Conservation (phyloP, 2,113 vertebrate species). For the Vireo altiloquus region DNA sequence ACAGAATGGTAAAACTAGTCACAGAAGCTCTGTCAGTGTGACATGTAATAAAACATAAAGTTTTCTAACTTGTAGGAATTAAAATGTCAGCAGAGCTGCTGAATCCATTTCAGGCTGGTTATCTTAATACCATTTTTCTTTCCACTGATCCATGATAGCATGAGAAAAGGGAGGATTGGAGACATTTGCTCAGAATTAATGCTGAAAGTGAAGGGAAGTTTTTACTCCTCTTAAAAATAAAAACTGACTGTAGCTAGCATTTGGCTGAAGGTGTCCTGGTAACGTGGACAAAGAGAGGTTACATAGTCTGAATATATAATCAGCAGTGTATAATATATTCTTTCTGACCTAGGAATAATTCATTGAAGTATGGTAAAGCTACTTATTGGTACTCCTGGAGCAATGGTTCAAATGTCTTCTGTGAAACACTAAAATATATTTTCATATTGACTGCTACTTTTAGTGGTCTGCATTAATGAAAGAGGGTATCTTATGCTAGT, state of each 20-base stretch:
- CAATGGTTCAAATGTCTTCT: background rate
- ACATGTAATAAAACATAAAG: background rate
- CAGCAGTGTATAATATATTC: background rate
- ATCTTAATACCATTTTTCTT: background rate
- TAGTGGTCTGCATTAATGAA: background rate
- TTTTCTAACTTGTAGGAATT: background rate
- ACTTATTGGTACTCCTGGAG: background rate
- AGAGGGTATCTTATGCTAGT: background rate
- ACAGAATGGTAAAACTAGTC: background rate
- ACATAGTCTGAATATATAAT: background rate
- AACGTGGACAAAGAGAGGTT: background rate
- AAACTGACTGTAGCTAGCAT: background rate
- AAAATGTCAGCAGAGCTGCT: background rate
- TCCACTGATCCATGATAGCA: background rate
- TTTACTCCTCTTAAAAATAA: conserved; percentile 3
- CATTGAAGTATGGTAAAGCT: background rate
- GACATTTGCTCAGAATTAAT: background rate
- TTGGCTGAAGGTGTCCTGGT: background rate
- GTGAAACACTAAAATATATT: background rate
- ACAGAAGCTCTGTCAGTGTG: background rate
- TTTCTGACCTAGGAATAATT: background rate
- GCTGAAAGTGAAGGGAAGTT: background rate
- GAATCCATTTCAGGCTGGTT: background rate
- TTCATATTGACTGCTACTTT: background rate
- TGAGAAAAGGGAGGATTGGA: background rate